Percentiles rank a stretch among this genome's conserved stretches.
Evolutionary conservation across 1,140 invertebrate species (phyloP).

Genomic region (Drosophila hydei): DNA sequence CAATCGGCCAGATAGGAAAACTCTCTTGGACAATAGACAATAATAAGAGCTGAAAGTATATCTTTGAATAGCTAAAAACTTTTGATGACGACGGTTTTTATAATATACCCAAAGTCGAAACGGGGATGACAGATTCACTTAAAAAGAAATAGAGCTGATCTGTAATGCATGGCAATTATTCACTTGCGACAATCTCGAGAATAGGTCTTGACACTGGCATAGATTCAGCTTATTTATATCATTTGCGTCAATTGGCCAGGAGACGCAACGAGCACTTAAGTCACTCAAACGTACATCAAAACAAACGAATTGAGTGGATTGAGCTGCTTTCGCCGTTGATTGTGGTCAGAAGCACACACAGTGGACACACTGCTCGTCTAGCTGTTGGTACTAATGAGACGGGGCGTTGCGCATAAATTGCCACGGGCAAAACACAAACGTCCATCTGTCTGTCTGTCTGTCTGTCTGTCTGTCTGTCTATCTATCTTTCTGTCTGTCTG

Average conservation of each 20-base stretch:
- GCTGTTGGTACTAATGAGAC: constrained; percentile 56
- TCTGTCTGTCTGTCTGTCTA: background rate
- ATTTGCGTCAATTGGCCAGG: constrained; percentile 61
- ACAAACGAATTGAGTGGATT: constrained; percentile 66
- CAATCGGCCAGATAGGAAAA: too few relatives aligned
- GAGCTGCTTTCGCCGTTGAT: constrained; percentile 20
- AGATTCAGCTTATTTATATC: constrained; percentile 33
- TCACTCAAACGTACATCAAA: constrained; percentile 62
- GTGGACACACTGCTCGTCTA: constrained; percentile 15
- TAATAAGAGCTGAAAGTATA: too few relatives aligned
- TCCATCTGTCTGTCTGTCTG: background rate
- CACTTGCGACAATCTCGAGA: constrained; percentile 21
- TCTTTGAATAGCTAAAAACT: too few relatives aligned
- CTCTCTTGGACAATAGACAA: too few relatives aligned
- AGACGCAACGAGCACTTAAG: constrained; percentile 55
- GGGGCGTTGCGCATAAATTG: constrained; percentile 61
- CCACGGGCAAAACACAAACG: background rate
- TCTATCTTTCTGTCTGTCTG: too few relatives aligned
- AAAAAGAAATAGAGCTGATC: background rate
- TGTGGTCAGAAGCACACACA: constrained; percentile 5
- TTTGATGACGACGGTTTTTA: background rate
- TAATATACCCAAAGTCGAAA: background rate
- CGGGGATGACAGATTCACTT: background rate
- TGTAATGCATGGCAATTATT: constrained; percentile 12
- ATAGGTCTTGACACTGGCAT: background rate